Evolutionary conservation across 2,113 vertebrate species (phyloP), one percentile per base, ranked within the genome.

Genomic region (Hydrolagus affinis): DNA sequence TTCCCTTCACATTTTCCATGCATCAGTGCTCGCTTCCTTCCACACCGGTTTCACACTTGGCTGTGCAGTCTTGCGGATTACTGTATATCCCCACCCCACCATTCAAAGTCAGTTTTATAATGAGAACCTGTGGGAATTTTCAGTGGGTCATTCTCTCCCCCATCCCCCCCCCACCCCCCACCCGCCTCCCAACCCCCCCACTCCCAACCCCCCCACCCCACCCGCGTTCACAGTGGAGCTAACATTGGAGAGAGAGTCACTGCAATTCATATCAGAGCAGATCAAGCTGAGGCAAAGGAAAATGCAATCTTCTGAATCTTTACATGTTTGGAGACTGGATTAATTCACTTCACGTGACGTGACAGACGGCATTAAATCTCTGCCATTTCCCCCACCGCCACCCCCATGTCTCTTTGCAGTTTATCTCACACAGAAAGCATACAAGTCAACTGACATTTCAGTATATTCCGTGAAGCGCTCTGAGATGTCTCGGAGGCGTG

Each of bases 71-170:
- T 21, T 28, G 21, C 66, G 78, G 66, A 30, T 30, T 66, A 30
- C 19, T 83, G 19, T 21, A 83, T 83, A 83, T 68, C 78, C 15
- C 60, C 32, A n/a, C n/a, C n/a, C n/a, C n/a, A n/a, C n/a, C n/a
- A 83, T 11, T 17, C 62, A 66, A 68, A 68, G 14, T 83, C 62
- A 68, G 25, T 83, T 83, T 83, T 83, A 30, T 32, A 19, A 32
- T 68, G 78, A 83, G 62, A 83, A 32, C 78, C 60, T 83, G 30
- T 83, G 77, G 77, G 60, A 66, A 83, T 83, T 83, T 32, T 66
- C 62, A 32, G 9, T 15, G 66, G 78, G 60, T 83, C 25, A 68
- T 21, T 62, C 30, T 28, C 59, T 64, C 12, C 59, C 57, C n/a
- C n/a, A n/a, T n/a, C n/a, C n/a, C n/a, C n/a, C n/a, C n/a, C n/a